Percentiles rank a stretch among this genome's conserved stretches.
phyloP scores from a whole-genome alignment of 1,140 invertebrate genomes.

The Solenopsis invicta region DNA sequence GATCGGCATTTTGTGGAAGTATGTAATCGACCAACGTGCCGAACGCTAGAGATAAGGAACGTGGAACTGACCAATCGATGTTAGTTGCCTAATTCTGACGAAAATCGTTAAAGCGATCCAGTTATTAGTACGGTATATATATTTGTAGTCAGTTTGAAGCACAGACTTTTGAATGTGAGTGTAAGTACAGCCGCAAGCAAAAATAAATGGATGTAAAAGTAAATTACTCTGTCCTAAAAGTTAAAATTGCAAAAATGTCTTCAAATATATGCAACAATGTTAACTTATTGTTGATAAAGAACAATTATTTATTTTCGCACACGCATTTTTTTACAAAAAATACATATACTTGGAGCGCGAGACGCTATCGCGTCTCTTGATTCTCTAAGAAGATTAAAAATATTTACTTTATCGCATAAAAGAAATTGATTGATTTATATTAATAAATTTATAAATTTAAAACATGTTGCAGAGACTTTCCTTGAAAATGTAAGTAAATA shows the following conservation, averaged over 20 bases:
- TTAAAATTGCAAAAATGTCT: too few species aligned
- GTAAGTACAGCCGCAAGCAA: too few species aligned
- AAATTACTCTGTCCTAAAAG: neutral
- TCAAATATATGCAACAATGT: too few species aligned
- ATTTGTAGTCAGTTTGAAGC: neutral
- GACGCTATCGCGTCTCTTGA: neutral
- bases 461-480: neutral
- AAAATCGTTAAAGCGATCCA: conserved; percentile 11
- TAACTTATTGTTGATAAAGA: too few species aligned
- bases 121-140: neutral
- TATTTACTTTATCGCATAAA: neutral
- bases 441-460: conserved; percentile 13
- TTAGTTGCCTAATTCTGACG: neutral
- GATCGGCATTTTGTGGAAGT: conserved; percentile 34
- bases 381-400: neutral
- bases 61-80: conserved; percentile 4
- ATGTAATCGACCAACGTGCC: neutral
- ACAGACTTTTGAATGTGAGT: neutral
- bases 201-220: neutral
- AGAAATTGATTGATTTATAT: neutral
- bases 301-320: too few species aligned
- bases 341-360: too few species aligned
- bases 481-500: neutral
- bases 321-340: too few species aligned
- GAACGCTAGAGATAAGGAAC: neutral